Base-by-base conservation (phyloP, 2,888 invertebrate genomes). In the Leptopterna dolabrata region DNA sequence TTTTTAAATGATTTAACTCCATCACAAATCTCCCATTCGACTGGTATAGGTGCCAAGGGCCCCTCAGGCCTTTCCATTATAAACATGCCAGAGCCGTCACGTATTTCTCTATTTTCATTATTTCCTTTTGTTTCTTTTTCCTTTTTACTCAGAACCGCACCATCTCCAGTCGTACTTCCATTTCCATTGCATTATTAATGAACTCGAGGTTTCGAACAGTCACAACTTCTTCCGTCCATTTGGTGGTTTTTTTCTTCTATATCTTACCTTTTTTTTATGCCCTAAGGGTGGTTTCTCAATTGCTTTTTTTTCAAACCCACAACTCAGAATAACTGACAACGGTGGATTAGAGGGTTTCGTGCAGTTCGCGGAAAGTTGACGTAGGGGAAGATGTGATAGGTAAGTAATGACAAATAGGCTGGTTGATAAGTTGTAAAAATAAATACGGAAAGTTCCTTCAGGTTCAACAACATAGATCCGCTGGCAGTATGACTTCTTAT, bases 1-100 rank as follows among this genome's bases (percentile, higher is more conserved):
- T 85, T 85, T 85, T 85, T 73, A 85, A 85, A 85, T 85, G 85
- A 85, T 85, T 85, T 85, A 85, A 85, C 85, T 85, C 85, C 85
- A 85, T 85, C 85, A 85, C 85, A 85, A 85, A 85, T 85, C 85
- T 85, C 73, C 85, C 73, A 85, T 85, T 85, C 85, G 85, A 85
- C 85, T 85, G 85, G 85, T 73, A n/a, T n/a, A 85, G 85, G 85
- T 85, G 85, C 85, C 85, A 85, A 85, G 85, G 73, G 73, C 85
- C 85, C 85, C 85, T 73, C 73, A 85, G 85, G 85, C 85, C 71
- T 55, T 81, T 85, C 73, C 85, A 85, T 85, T 85, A 85, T 73
- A 85, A 85, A 85, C 85, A 85, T 85, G 85, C 85, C 85, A 85
- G 41, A 19, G 24, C 85, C 71, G 73, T 85, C 85, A 85, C 47